Evolutionary conservation across 2,113 vertebrate species (phyloP), one percentile per base, ranked within the genome.

Genomic region (Probosciger aterrimus): DNA sequence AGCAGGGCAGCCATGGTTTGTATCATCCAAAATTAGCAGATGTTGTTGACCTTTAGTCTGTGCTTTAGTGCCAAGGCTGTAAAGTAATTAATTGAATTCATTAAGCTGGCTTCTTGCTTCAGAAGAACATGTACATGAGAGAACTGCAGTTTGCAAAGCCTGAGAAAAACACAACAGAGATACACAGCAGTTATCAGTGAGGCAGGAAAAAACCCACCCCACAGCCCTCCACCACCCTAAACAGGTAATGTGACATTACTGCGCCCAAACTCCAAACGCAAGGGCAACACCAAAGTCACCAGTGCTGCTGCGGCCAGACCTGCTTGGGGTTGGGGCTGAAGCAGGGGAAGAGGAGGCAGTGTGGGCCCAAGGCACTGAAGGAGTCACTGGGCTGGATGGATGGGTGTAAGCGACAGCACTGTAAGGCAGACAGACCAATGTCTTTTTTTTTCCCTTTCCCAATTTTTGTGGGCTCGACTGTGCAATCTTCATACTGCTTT

Each of bases 301-400:
- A n/a, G 0, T 46, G 43, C 35, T 2, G 10, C 67, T 30, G 18
- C 46, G 24, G 9, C 7, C 63, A 33, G 46, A 9, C 31, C 22
- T 63, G 25, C 14, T 0, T 0, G 1, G 11, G 43, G 10, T 8
- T 0, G 0, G 14, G 31, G 41, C n/a, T 30, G 41, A 44, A 65
- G 44, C 28, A 20, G 28, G 12, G 30, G 27, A 43, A 47, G 33
- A 90, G 31, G 28, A 16, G 7, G 37, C 0, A 2, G 5, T 6
- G 15, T 8, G 25, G 11, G 18, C 11, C 18, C n/a, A n/a, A 43
- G 60, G 69, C 50, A 50, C 46, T 64, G 47, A 14, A 31, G 74
- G 75, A 23, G 65, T 63, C 63, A 35, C 69, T 4, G 2, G 37
- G 46, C 60, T 70, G 86, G n/a, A 41, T 39, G 60, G n/a, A 41